A percentile compares a stretch with the other conserved stretches of the same genome.
These are phyloP conservation scores for Molossus molossus DNA, from an alignment of 2,797 vertebrate species.

Conservation along the genomic window DNA sequence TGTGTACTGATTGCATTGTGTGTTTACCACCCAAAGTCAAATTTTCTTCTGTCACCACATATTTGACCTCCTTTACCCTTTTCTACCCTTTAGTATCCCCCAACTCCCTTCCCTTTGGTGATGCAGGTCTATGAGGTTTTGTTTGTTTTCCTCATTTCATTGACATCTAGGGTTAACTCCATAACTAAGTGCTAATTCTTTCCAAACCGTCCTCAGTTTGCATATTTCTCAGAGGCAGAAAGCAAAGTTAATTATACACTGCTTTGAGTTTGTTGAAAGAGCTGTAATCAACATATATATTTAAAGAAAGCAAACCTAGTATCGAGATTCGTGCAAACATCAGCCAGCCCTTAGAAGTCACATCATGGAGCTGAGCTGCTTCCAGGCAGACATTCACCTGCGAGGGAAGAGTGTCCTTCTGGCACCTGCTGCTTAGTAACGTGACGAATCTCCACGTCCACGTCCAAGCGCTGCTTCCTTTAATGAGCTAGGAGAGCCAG, in stretches of 20 bases:
- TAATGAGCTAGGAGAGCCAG: conserved; percentile 28
- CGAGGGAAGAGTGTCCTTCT: neutral
- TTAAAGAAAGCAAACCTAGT: neutral
- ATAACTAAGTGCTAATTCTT: neutral
- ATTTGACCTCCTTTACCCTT: neutral
- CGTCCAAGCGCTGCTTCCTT: neutral
- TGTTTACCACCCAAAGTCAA: neutral
- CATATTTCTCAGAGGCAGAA: neutral
- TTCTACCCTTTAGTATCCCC: neutral
- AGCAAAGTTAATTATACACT: neutral
- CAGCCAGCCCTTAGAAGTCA: neutral
- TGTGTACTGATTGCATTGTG: neutral
- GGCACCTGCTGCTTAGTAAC: neutral
- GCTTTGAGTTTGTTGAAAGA: conserved; percentile 51
- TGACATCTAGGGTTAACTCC: neutral
- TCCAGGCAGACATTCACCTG: too few relatives aligned
- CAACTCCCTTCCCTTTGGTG: neutral
- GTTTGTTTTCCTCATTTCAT: neutral
- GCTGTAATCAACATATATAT: neutral
- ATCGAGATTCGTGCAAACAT: neutral
- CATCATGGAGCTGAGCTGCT: accelerated
- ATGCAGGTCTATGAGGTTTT: neutral
- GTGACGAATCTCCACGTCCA: neutral
- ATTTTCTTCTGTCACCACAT: neutral
- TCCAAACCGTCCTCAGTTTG: neutral